Evolutionary conservation across 2,888 invertebrate species (phyloP).

Genomic region (Nymphalis c-album): DNA sequence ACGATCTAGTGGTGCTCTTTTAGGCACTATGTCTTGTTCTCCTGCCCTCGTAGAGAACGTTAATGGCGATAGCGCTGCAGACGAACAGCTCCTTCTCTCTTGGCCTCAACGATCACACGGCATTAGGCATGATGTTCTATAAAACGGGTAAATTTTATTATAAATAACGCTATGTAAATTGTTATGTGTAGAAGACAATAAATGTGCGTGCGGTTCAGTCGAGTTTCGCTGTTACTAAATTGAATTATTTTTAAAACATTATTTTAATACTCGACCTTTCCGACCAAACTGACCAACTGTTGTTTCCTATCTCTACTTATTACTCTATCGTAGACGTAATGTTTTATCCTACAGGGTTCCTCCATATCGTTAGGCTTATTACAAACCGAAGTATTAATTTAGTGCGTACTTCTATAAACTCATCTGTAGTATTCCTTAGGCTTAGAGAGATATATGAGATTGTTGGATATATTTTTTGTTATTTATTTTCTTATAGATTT

Average conservation of each 20-base stretch:
- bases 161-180: slow-evolving; percentile 43
- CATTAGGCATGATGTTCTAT: slow-evolving; percentile 65
- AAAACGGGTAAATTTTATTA: slow-evolving; percentile 57
- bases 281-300: slow-evolving; percentile 71
- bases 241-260: slow-evolving; percentile 58
- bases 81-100: slow-evolving; percentile 78
- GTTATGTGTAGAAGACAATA: slow-evolving; percentile 62
- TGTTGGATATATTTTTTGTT: slow-evolving; percentile 52
- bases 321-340: slow-evolving; percentile 66
- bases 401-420: slow-evolving; percentile 61
- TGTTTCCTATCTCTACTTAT: slow-evolving; percentile 69
- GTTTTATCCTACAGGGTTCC: slow-evolving; percentile 79
- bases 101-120: slow-evolving; percentile 74
- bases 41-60: slow-evolving; percentile 66
- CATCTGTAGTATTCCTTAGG: slow-evolving; percentile 74
- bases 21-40: slow-evolving; percentile 71
- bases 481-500: slow-evolving; percentile 36
- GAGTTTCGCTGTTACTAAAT: slow-evolving; percentile 57
- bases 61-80: slow-evolving; percentile 58
- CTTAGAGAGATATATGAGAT: slow-evolving; percentile 57
- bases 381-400: slow-evolving; percentile 78
- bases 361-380: slow-evolving; percentile 79
- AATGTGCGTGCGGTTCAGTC: slow-evolving; percentile 63
- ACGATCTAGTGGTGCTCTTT: slow-evolving; percentile 76
- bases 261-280: slow-evolving; percentile 63